Evolutionary conservation across 2,888 invertebrate genomes (phyloP).

Genomic region (Empis livida): DNA sequence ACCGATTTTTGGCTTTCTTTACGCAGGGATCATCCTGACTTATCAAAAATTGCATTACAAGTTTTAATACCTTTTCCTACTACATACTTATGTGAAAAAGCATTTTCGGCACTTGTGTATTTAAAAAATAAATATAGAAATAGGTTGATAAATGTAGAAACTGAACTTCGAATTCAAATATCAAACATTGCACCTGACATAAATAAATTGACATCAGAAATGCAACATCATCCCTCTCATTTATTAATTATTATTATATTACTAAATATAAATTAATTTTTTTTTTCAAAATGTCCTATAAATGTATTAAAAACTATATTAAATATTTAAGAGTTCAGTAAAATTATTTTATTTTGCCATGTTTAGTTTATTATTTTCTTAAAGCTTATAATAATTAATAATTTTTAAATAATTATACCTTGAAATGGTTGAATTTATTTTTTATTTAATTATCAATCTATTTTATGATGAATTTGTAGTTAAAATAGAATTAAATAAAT

Average conservation of each 20-base stretch:
- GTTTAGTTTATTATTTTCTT: no score
- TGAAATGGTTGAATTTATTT: no score
- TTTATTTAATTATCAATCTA: background rate
- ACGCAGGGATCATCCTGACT: background rate
- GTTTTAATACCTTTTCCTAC: background rate
- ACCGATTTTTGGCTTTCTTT: background rate
- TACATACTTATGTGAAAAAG: no score
- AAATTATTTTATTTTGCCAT: no score
- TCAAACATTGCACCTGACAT: slow-evolving; percentile 1
- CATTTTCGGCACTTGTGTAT: no score
- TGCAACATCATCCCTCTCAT: background rate
- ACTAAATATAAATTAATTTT: no score
- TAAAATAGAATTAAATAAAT: background rate
- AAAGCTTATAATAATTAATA: no score
- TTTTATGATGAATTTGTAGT: background rate
- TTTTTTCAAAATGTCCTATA: no score
- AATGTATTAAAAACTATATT: no score
- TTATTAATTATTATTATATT: background rate
- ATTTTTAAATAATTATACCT: no score
- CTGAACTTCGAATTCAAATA: slow-evolving; percentile 1
- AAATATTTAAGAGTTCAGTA: no score
- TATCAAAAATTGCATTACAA: background rate
- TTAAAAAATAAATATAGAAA: background rate
- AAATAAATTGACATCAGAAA: background rate
- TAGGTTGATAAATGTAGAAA: slow-evolving; percentile 2